These are phyloP conservation scores for Lepidocyrtinus sp. DNA, from an alignment of 2,888 invertebrate species.

Conservation along the genomic window DNA sequence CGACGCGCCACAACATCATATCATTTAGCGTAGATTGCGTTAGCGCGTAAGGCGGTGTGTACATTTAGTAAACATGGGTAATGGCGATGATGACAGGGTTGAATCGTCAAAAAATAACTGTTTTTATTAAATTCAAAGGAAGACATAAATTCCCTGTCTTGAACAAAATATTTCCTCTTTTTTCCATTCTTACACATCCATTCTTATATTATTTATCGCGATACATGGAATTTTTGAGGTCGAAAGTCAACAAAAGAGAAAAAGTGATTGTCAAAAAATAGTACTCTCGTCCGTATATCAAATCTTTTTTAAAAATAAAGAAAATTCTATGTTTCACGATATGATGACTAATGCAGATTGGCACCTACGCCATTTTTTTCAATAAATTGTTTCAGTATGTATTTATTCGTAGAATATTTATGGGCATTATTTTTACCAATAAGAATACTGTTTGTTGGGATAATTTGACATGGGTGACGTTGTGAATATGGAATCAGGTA, in stretches of 20 bases:
- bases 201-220: not conserved
- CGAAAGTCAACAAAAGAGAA: slow-evolving; percentile 48
- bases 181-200: slow-evolving; percentile 19
- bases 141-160: slow-evolving; percentile 36
- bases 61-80: not conserved
- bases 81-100: slow-evolving; percentile 27
- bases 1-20: not conserved
- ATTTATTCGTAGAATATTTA: not conserved
- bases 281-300: not conserved
- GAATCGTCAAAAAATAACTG: slow-evolving; percentile 8
- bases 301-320: not conserved
- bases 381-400: not conserved
- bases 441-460: too few species aligned
- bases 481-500: too few species aligned
- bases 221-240: slow-evolving; percentile 36
- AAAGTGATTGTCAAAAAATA: slow-evolving; percentile 34
- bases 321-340: not conserved
- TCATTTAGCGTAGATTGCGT: not conserved
- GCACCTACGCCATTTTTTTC: not conserved
- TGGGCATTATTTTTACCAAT: too few species aligned
- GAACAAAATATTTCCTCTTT: not conserved
- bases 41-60: not conserved
- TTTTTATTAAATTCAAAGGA: slow-evolving; percentile 30
- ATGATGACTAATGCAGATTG: not conserved
- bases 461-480: too few species aligned